Conservation (phyloP, 1,140 invertebrate species). For the Sitodiplosis mosellana region DNA sequence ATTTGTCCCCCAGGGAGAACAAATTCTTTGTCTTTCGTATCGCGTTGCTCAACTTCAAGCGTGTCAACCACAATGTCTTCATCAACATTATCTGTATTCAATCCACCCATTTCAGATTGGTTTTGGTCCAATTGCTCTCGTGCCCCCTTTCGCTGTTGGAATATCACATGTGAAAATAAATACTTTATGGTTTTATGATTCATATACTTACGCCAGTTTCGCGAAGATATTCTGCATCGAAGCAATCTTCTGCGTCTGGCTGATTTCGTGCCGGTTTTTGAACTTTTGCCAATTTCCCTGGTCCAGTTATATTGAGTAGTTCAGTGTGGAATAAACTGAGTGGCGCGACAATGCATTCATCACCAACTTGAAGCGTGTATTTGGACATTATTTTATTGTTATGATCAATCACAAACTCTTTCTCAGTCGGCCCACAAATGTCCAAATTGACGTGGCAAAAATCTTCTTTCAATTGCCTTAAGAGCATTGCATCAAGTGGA, state of each 20-base stretch:
- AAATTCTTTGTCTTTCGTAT: constrained; percentile 35
- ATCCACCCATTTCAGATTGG: constrained; percentile 25
- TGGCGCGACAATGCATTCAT: constrained; percentile 84
- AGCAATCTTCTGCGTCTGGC: constrained; percentile 81
- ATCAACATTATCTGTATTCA: constrained; percentile 31
- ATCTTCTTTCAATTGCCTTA: constrained; percentile 73
- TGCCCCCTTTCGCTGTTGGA: constrained; percentile 32
- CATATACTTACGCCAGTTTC: constrained; percentile 44
- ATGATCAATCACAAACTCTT: constrained; percentile 54
- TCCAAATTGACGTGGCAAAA: constrained; percentile 84
- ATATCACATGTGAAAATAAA: no score
- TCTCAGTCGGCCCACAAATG: constrained; percentile 65
- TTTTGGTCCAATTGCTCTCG: constrained; percentile 40
- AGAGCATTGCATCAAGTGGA: constrained; percentile 48
- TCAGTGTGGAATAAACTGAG: constrained; percentile 77
- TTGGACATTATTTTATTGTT: constrained; percentile 45
- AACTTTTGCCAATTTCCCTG: constrained; percentile 32
- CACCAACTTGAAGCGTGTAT: constrained; percentile 70
- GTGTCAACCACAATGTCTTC: constrained; percentile 66
- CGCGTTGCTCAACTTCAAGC: constrained; percentile 38
- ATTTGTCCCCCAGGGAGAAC: constrained; percentile 55
- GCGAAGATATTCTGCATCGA: constrained; percentile 78
- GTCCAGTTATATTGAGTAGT: constrained; percentile 65
- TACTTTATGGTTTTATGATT: no score
- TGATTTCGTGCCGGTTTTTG: constrained; percentile 52